A percentile compares a stretch with the other conserved stretches of the same genome.
Conservation (phyloP, 1,140 invertebrate genomes). For the Drosophila persimilis region DNA sequence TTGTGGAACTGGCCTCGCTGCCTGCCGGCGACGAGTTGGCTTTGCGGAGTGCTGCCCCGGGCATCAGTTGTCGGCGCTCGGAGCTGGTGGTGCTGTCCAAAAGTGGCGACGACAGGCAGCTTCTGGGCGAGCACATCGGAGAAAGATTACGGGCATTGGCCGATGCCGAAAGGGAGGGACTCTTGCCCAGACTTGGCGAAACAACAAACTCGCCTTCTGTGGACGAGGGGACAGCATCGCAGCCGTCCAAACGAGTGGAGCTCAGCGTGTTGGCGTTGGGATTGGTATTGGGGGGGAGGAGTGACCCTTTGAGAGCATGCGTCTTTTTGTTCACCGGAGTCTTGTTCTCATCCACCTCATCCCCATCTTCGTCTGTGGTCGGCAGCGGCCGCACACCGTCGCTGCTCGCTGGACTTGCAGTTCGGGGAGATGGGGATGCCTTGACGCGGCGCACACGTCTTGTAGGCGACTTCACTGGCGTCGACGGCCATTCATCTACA, state of each 20-base stretch:
- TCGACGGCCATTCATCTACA: slow-evolving; percentile 70
- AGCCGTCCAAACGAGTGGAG: slow-evolving; percentile 67
- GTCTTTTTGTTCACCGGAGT: slow-evolving; percentile 60
- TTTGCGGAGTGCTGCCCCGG: slow-evolving; percentile 22
- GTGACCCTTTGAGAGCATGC: slow-evolving; percentile 7
- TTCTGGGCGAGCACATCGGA: slow-evolving; percentile 67
- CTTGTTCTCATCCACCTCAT: slow-evolving; percentile 54
- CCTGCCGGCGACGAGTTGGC: slow-evolving; percentile 65
- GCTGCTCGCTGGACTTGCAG: slow-evolving; percentile 57
- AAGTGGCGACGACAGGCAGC: slow-evolving; percentile 67
- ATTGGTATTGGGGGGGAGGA: slow-evolving; percentile 1
- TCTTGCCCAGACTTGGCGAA: slow-evolving; percentile 58
- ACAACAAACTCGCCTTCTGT: slow-evolving; percentile 64
- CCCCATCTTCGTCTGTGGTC: slow-evolving; percentile 57
- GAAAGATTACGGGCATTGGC: slow-evolving; percentile 29
- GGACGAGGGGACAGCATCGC: slow-evolving; percentile 56
- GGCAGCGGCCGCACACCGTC: slow-evolving; percentile 56
- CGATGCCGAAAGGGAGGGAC: too few relatives aligned
- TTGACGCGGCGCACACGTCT: slow-evolving; percentile 56
- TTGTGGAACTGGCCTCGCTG: slow-evolving; percentile 60
- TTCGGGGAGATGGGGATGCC: slow-evolving; percentile 32
- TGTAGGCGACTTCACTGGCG: slow-evolving; percentile 54
- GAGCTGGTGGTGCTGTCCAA: slow-evolving; percentile 67
- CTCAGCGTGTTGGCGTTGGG: slow-evolving; percentile 43
- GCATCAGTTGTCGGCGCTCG: slow-evolving; percentile 38